phyloP scores from a whole-genome alignment of 2,113 vertebrate species.

The Tetraodon nigroviridis region DNA sequence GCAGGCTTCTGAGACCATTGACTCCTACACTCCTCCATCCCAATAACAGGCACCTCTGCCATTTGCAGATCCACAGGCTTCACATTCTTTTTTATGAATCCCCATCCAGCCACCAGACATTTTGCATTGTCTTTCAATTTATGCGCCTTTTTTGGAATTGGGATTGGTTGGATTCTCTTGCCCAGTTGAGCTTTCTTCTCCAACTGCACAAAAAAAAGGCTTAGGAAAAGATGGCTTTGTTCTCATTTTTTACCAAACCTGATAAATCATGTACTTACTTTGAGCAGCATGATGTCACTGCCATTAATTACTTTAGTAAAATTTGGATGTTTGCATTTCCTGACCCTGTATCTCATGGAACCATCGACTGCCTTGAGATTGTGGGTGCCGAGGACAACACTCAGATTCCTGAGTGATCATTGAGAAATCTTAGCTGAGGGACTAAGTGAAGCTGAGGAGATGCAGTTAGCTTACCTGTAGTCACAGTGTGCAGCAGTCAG shows the following conservation, averaged over 20 bases:
- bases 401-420: slow-evolving; percentile 4
- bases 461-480: fast-evolving
- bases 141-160: slow-evolving; percentile 12
- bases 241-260: neutral
- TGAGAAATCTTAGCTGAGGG: neutral
- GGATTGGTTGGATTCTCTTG: slow-evolving; percentile 19
- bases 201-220: slow-evolving; percentile 15
- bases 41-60: slow-evolving; percentile 28
- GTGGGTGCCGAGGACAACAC: slow-evolving; percentile 62
- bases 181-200: slow-evolving; percentile 16
- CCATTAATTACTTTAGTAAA: fast-evolving
- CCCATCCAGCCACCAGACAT: slow-evolving; percentile 70
- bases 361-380: slow-evolving; percentile 36
- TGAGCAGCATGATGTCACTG: slow-evolving; percentile 71
- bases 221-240: neutral
- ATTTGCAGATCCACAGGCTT: neutral
- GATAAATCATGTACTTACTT: slow-evolving; percentile 44
- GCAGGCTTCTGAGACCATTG: fast-evolving
- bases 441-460: neutral
- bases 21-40: slow-evolving; percentile 17
- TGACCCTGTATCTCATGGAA: slow-evolving; percentile 28
- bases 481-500: slow-evolving; percentile 71
- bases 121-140: slow-evolving; percentile 3
- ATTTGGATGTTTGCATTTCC: slow-evolving; percentile 13
- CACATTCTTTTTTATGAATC: neutral